A percentile compares a stretch with the other conserved stretches of the same genome.
Conservation (phyloP, 2,888 invertebrate species). For the Gnatocerus cornutus region DNA sequence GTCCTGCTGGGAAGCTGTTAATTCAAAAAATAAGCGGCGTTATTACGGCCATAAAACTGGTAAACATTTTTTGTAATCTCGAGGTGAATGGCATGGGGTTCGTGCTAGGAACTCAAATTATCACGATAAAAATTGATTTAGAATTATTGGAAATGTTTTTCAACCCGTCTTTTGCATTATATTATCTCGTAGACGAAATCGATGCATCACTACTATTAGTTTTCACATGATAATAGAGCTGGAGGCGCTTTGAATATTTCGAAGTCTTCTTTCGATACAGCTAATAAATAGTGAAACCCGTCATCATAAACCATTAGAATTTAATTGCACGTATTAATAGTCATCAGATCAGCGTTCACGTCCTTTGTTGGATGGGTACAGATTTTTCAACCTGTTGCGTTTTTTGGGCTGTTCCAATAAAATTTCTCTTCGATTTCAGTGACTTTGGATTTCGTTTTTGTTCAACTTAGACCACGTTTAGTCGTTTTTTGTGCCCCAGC, state of each 20-base stretch:
- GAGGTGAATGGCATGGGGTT: neutral
- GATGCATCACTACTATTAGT: slow-evolving; percentile 8
- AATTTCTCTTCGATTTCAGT: too few relatives aligned
- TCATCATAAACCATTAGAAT: slow-evolving; percentile 31
- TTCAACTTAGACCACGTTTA: too few relatives aligned
- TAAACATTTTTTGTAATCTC: slow-evolving; percentile 15
- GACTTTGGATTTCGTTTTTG: too few relatives aligned
- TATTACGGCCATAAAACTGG: slow-evolving; percentile 15
- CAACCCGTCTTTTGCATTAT: too few relatives aligned
- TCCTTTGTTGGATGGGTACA: too few relatives aligned
- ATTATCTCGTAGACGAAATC: neutral
- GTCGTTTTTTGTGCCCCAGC: too few relatives aligned
- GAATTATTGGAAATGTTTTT: too few relatives aligned
- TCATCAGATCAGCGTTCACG: neutral
- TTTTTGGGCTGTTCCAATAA: too few relatives aligned
- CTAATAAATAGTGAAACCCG: slow-evolving; percentile 22
- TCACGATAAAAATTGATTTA: neutral
- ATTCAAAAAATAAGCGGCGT: slow-evolving; percentile 8
- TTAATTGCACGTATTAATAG: slow-evolving; percentile 23
- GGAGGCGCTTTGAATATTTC: slow-evolving; percentile 15
- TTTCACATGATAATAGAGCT: slow-evolving; percentile 18
- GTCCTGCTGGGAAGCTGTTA: slow-evolving; percentile 18
- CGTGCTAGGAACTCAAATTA: neutral
- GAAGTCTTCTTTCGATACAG: slow-evolving; percentile 19
- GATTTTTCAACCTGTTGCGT: too few relatives aligned